A percentile compares a stretch with the other conserved stretches of the same genome.
Conservation (phyloP, 2,113 vertebrate genomes). For the Panthera tigris region DNA sequence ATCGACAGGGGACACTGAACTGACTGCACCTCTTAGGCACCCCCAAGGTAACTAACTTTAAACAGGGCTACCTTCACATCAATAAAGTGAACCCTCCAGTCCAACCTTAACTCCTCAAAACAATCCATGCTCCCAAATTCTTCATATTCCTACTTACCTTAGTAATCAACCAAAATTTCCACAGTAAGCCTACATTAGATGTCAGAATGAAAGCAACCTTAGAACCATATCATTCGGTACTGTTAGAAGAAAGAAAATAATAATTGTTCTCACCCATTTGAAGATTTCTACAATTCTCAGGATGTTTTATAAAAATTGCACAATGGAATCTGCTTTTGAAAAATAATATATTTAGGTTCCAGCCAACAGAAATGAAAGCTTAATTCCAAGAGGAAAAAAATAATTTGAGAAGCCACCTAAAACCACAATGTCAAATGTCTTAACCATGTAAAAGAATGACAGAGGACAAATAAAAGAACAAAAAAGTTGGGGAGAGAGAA, state of each 20-base stretch:
- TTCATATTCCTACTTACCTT: not conserved
- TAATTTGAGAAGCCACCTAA: not conserved
- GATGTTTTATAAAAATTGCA: not conserved
- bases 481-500: not conserved
- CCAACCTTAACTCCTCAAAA: not conserved
- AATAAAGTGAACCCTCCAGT: not conserved
- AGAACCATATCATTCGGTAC: not conserved
- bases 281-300: not conserved
- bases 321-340: not conserved
- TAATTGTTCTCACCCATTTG: not conserved
- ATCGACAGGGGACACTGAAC: too few species aligned
- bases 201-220: not conserved
- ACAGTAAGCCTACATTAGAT: not conserved
- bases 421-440: not conserved
- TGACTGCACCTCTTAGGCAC: too few species aligned
- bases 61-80: not conserved
- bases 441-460: not conserved
- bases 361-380: not conserved
- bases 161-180: not conserved
- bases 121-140: not conserved
- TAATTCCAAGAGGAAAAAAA: not conserved
- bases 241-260: not conserved
- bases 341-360: not conserved
- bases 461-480: not conserved
- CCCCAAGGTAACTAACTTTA: not conserved